phyloP scores from a whole-genome alignment of 1,140 invertebrate species.

The Asobara japonica region DNA sequence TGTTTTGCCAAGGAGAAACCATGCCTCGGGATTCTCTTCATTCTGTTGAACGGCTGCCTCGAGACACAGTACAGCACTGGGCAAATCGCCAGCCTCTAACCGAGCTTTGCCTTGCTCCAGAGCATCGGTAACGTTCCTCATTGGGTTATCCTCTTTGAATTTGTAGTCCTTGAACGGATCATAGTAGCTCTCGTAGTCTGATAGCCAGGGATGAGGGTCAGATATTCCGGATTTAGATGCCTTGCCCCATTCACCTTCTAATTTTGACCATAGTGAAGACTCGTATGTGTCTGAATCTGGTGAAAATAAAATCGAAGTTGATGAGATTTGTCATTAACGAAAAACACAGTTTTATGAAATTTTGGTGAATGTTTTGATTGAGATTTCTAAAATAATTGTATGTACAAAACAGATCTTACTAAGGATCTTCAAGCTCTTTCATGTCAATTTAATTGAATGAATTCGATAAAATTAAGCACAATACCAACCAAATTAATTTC shows the following conservation, averaged over 20 bases:
- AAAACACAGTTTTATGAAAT: too few species aligned
- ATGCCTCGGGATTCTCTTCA: conserved; percentile 82
- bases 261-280: conserved; percentile 77
- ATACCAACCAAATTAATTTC: too few species aligned
- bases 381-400: too few species aligned
- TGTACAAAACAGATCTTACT: too few species aligned
- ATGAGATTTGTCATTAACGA: too few species aligned
- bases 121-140: conserved; percentile 83
- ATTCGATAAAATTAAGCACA: too few species aligned
- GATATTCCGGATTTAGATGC: conserved; percentile 67
- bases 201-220: conserved; percentile 74
- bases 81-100: conserved; percentile 87
- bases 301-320: conserved; percentile 16
- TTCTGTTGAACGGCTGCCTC: conserved; percentile 93
- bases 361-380: too few species aligned
- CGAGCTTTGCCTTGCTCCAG: conserved; percentile 87
- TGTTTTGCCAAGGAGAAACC: conserved; percentile 84
- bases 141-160: conserved; percentile 88
- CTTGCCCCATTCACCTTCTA: conserved; percentile 83
- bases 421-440: too few species aligned
- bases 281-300: conserved; percentile 65
- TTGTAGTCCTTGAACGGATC: conserved; percentile 81
- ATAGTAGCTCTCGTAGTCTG: conserved; percentile 72
- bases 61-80: conserved; percentile 95
- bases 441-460: too few species aligned